These are phyloP conservation scores for Agapornis roseicollis DNA, from an alignment of 2,113 vertebrate species.

Conservation along the genomic window DNA sequence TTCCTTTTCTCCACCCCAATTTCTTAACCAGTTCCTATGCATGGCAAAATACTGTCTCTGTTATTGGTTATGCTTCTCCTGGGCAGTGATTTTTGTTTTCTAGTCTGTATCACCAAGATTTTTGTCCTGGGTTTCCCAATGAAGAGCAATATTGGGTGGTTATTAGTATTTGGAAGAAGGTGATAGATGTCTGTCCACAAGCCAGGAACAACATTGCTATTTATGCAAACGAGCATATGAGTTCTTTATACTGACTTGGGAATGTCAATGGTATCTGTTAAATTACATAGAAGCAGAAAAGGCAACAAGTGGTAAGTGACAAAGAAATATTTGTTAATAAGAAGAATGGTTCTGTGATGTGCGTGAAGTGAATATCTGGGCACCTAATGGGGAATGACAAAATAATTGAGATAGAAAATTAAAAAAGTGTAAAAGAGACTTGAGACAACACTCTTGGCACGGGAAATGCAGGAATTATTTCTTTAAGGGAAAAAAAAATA, in stretches of 20 bases:
- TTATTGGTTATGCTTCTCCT: not conserved
- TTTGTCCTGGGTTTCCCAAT: not conserved
- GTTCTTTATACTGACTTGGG: not conserved
- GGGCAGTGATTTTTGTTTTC: not conserved
- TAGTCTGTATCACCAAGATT: not conserved
- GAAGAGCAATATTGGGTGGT: not conserved
- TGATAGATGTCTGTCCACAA: rapidly evolving
- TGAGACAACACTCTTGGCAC: not conserved
- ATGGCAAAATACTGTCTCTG: not conserved
- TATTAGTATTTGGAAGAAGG: not conserved
- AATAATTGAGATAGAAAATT: not conserved
- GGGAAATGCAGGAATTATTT: not conserved
- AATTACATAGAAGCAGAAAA: not conserved
- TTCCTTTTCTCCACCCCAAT: not conserved
- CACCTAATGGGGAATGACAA: not conserved
- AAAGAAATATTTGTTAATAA: not conserved
- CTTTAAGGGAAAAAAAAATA: not conserved
- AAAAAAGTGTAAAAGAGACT: not conserved
- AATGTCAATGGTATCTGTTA: not conserved
- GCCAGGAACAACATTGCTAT: rapidly evolving
- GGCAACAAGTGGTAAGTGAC: not conserved
- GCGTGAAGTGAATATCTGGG: not conserved
- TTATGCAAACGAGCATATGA: not conserved
- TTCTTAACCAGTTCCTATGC: not conserved
- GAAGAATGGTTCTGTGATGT: not conserved